These are phyloP conservation scores for Cyrtonyx montezumae DNA, from an alignment of 2,113 vertebrate genomes.

Conservation along the genomic window DNA sequence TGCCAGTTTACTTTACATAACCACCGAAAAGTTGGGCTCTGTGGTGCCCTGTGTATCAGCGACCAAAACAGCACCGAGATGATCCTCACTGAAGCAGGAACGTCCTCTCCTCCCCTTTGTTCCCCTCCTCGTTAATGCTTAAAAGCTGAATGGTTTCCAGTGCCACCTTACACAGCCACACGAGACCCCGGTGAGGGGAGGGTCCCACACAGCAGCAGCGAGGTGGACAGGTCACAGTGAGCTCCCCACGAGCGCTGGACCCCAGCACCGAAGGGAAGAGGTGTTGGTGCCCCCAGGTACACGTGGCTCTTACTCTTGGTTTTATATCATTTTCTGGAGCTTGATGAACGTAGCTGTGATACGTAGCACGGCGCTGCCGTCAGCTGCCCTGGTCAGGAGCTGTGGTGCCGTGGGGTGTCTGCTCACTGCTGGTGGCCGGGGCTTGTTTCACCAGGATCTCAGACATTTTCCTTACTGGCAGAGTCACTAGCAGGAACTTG, in stretches of 20 bases:
- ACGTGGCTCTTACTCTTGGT: not conserved
- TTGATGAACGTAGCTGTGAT: slow-evolving; percentile 1
- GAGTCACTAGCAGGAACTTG: slow-evolving; percentile 41
- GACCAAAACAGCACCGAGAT: not conserved
- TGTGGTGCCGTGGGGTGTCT: no score
- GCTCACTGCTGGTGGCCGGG: not conserved
- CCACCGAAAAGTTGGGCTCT: not conserved
- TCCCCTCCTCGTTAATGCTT: not conserved
- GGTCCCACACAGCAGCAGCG: not conserved
- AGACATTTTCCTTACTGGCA: not conserved
- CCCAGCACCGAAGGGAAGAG: not conserved
- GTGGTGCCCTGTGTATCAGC: not conserved
- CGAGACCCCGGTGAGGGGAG: not conserved
- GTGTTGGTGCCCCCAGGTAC: not conserved
- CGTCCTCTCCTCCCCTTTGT: not conserved
- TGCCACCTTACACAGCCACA: not conserved
- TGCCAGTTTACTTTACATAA: not conserved
- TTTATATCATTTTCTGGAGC: not conserved
- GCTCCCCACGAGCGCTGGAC: not conserved
- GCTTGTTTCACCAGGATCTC: not conserved
- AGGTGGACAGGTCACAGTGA: rapidly evolving
- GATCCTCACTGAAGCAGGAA: not conserved
- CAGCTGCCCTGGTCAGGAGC: not conserved
- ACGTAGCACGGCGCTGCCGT: not conserved
- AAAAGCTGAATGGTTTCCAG: not conserved